phyloP scores from a whole-genome alignment of 2,888 invertebrate species.

The Stenotaenia linearis region DNA sequence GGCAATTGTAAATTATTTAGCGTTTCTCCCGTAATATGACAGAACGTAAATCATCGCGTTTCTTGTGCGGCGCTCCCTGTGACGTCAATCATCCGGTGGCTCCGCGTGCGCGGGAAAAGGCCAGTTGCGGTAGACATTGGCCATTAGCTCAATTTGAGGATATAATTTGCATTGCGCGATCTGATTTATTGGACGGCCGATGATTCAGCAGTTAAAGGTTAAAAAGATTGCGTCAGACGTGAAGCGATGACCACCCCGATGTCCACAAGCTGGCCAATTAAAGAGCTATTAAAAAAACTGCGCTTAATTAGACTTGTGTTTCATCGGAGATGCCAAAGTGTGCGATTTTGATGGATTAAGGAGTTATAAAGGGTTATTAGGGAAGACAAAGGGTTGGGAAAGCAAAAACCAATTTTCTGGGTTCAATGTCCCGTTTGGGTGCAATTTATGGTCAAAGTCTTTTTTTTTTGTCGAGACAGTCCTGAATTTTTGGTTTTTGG shows the following conservation, averaged over 20 bases:
- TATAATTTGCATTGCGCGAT: neutral
- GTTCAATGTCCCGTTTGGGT: too few relatives aligned
- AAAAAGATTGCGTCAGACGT: neutral
- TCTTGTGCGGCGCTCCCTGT: neutral
- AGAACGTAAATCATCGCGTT: neutral
- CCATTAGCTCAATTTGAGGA: neutral
- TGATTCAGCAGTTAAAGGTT: conserved; percentile 5
- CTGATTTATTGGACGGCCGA: conserved; percentile 10
- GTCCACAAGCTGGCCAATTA: neutral
- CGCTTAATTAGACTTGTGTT: neutral
- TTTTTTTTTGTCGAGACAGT: too few relatives aligned
- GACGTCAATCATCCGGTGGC: conserved; percentile 12
- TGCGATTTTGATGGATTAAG: neutral
- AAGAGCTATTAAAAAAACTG: neutral
- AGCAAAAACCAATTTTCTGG: too few relatives aligned
- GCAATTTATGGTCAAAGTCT: too few relatives aligned
- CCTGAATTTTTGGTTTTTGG: too few relatives aligned
- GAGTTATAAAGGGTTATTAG: too few relatives aligned
- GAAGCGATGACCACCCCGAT: neutral
- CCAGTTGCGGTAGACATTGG: neutral
- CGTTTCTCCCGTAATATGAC: conserved; percentile 4
- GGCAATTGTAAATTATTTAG: neutral
- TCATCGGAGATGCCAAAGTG: conserved; percentile 6
- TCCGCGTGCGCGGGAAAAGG: neutral
- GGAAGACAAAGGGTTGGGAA: too few relatives aligned